Evolutionary conservation across 2,888 invertebrate genomes (phyloP), one percentile per base, ranked within the genome.

Genomic region (Cordilura impudica): DNA sequence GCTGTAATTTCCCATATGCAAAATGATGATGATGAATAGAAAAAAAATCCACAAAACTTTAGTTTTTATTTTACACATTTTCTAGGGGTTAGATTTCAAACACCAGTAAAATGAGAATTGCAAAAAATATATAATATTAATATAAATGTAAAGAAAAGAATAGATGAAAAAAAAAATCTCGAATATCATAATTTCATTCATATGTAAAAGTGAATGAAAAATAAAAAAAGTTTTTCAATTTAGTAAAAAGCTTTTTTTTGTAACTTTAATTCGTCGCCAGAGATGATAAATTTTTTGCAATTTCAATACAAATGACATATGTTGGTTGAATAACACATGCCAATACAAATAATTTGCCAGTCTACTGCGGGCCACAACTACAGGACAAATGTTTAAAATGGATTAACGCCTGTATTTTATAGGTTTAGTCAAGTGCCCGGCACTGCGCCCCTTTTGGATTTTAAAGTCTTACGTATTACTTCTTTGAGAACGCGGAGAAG

Each of bases 171-270:
- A 39, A n/a, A 39, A 43, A 51, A 72, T 47, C 67, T 69, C 73
- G 69, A 78, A 73, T 65, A 69, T 53, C 69, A 69, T 39, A n/a
- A n/a, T 58, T 60, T 60, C 53, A 47, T 60, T 65, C 53, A 53
- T 65, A 58, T 51, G 54, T 65, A 67, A 73, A 67, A 67, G 60
- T 65, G 23, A 53, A 63, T 49, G 26, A 8, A 51, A 45, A 60
- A 12, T 19, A 70, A 58, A 85, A 88, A 87, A 88, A 87, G 76
- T 87, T 87, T 87, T 88, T 85, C 87, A 87, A 87, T 87, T 82
- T 83, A 58, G 66, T 71, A 80, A 82, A 82, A 82, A 80, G 81
- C 78, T 73, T 73, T 56, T 47, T 69, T 56, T 77, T 61, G 45
- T 43, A 70, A 77, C 78, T 78, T 75, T 79, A 79, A 75, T 79